Conservation (phyloP, 2,797 vertebrate genomes). For the Girardinus metallicus region DNA sequence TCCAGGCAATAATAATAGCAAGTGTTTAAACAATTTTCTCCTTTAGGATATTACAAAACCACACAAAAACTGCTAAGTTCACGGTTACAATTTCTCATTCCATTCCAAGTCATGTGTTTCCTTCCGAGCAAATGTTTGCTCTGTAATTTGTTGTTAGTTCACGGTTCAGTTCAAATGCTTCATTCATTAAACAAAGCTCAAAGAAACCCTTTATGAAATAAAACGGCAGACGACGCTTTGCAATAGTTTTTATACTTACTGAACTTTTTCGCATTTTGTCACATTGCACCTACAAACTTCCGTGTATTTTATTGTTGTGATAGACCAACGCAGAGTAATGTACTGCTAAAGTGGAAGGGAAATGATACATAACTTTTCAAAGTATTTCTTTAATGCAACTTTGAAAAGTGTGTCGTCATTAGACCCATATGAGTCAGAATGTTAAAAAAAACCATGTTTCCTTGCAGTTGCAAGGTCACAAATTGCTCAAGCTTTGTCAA, state of each 20-base stretch:
- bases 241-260: not conserved
- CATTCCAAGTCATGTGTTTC: not conserved
- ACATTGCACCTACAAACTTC: not conserved
- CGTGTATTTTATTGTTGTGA: not conserved
- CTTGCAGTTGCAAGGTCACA: not conserved
- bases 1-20: not conserved
- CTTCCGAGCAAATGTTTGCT: not conserved
- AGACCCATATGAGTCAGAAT: too few relatives aligned
- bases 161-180: conserved; percentile 40
- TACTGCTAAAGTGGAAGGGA: not conserved
- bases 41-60: not conserved
- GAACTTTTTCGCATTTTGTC: not conserved
- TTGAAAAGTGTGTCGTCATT: not conserved
- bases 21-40: not conserved
- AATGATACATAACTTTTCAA: not conserved
- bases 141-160: conserved; percentile 11
- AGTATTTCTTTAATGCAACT: not conserved
- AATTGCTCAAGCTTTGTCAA: not conserved
- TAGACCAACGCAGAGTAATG: not conserved
- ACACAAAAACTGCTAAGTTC: not conserved
- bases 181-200: conserved; percentile 52
- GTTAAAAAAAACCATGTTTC: not conserved
- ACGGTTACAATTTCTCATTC: not conserved
- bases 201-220: conserved; percentile 40
- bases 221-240: not conserved